Evolutionary conservation across 2,888 invertebrate genomes (phyloP).

Genomic region (Orgyia antiqua): DNA sequence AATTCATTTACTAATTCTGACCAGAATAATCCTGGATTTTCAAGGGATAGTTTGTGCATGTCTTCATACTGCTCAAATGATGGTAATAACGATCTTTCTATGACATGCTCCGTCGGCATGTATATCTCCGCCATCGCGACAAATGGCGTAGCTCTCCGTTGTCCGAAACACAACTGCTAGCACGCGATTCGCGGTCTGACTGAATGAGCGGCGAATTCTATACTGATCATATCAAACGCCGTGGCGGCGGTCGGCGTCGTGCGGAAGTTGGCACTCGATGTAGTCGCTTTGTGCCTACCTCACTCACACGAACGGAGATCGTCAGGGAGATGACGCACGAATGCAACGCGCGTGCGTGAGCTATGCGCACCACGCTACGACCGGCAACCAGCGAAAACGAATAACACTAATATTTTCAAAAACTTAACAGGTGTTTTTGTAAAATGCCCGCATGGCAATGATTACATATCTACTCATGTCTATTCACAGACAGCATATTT

Average conservation of each 20-base stretch:
- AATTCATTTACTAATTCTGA: constrained; percentile 94
- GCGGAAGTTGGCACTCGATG: constrained; percentile 13
- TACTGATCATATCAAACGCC: constrained; percentile 1
- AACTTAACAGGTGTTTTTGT: too few species aligned
- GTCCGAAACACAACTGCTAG: constrained; percentile 8
- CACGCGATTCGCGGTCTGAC: constrained; percentile 11
- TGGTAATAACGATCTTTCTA: constrained; percentile 79
- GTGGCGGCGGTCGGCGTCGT: constrained; percentile 5
- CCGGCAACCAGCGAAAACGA: too few species aligned
- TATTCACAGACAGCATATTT: too few species aligned
- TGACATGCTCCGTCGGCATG: constrained; percentile 80
- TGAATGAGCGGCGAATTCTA: constrained; percentile 10
- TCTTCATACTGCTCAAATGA: constrained; percentile 85
- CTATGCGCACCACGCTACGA: constrained; percentile 17
- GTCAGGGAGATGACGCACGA: constrained; percentile 45
- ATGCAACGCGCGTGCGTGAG: constrained; percentile 52
- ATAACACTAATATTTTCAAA: too few species aligned
- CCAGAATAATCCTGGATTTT: constrained; percentile 96
- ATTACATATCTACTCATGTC: too few species aligned
- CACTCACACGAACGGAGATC: constrained; percentile 22
- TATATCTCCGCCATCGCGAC: constrained; percentile 80
- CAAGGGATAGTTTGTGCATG: constrained; percentile 91
- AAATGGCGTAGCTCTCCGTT: constrained; percentile 13
- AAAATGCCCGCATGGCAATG: too few species aligned
- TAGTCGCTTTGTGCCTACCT: neutral